Evolutionary conservation across 2,113 vertebrate genomes (phyloP).

Genomic region (Lathamus discolor): DNA sequence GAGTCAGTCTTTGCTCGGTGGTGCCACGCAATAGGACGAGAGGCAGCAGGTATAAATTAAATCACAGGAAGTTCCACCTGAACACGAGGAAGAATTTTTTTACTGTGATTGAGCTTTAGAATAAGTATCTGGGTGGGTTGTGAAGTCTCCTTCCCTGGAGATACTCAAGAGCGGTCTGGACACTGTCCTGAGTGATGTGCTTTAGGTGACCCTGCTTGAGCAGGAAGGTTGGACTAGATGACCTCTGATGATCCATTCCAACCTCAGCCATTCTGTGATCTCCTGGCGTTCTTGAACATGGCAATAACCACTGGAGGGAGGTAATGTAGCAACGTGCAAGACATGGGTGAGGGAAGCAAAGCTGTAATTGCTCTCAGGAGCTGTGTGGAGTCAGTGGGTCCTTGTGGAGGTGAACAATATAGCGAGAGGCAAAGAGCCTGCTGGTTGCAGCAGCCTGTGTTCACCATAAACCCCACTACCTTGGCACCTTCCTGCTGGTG

Average conservation of each 20-base stretch:
- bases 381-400: background rate
- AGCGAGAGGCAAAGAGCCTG: background rate
- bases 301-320: background rate
- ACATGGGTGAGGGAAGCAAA: background rate
- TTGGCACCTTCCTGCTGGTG: background rate
- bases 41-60: background rate
- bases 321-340: background rate
- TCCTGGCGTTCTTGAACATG: background rate
- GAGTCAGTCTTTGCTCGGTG: background rate
- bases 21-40: background rate
- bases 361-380: background rate
- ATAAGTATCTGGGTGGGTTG: background rate
- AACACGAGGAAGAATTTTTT: background rate
- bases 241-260: background rate
- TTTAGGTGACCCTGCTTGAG: background rate
- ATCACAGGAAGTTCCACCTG: background rate
- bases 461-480: background rate
- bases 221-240: background rate
- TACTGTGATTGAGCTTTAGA: background rate
- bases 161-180: background rate
- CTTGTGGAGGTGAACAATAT: background rate
- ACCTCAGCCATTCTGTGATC: background rate
- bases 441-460: background rate
- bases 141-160: background rate
- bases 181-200: background rate